Evolutionary conservation across 2,113 vertebrate genomes (phyloP), one percentile per base, ranked within the genome.

Genomic region (Ageneiosus marmoratus): DNA sequence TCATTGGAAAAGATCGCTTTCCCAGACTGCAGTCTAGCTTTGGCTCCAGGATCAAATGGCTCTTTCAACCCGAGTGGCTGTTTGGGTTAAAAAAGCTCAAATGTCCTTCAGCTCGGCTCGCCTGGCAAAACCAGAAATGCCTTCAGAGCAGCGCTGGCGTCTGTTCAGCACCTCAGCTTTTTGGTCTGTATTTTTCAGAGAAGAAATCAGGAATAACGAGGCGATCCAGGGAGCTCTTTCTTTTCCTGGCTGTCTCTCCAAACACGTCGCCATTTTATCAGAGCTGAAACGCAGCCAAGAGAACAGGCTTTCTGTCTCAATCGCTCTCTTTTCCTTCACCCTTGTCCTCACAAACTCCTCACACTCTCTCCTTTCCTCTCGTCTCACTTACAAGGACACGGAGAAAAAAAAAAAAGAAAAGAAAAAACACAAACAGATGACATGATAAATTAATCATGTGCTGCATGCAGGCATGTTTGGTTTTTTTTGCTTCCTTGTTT

Each of bases 221-320:
- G 27, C 75, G 74, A 56, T 67, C 86, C 88, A 88, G 90, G 37
- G 78, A 37, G 81, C n/a, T 80, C 90, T 91, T 84, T 88, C 88
- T 87, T 90, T 86, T 87, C 88, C 87, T 86, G 90, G 89, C 88
- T 90, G 91, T 88, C 32, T 37, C 88, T 77, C 88, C 89, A 89
- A 90, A 37, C 50, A 86, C 83, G 93, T 90, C 87, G 89, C 94
- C 93, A 95, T 95, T 95, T 95, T 94, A 94, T 94, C 93, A 92
- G 88, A 92, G 76, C 91, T 94, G 94, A 95, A 93, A 86, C 7
- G 79, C 74, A 91, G 94, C 94, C 92, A 95, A 91, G 88, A 93
- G 91, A 89, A 73, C 86, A 88, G 72, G 89, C 87, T 86, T 76
- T 76, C 73, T 32, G 48, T n/a, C 81, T 34, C 44, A 44, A 24